Base-by-base conservation (phyloP, 1,140 invertebrate genomes). In the Zaprionus inermis region DNA sequence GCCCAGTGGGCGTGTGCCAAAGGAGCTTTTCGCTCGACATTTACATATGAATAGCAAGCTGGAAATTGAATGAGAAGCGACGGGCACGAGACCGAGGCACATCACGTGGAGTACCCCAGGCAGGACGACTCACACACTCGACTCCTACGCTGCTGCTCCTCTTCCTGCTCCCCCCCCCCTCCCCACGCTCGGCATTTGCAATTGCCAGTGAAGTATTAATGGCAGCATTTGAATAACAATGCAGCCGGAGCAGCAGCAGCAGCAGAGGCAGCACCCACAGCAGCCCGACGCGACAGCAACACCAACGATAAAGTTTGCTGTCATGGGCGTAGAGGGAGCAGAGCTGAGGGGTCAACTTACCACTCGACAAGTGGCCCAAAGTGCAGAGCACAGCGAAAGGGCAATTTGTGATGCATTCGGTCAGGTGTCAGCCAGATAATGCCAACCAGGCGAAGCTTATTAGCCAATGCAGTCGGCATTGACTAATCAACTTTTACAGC, bases 171-270 rank as follows among this genome's bases (percentile, higher is more conserved):
- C 20, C 56, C 28, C 46, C 20, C 0, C 46, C 18, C 46, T 18
- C 1, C 30, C 34, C 34, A 3, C 28, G 24, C 34, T 57, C 46
- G 52, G 65, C 69, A 77, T 70, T 88, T 65, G 71, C 68, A 89
- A 89, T 89, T 89, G 84, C 78, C 66, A 75, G 78, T 71, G 84
- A 89, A 84, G 84, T 84, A 88, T 88, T 88, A 88, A 89, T 89
- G 80, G 75, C 72, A 71, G 85, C 80, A 89, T 89, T 89, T 89
- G 84, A 89, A 89, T 89, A 89, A 89, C 84, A 89, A 89, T 89
- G 85, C 76, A 64, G 51, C 34, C 20, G 28, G 28, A 11, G 41
- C 32, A 57, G 49, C 28, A 14, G 22, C 2, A 55, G 12, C 14
- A 30, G 67, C 38, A 44, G 66, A 1, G 5, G 24, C 44, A 46